Evolutionary conservation across 2,888 invertebrate species (phyloP).

Genomic region (Meta bourneti): DNA sequence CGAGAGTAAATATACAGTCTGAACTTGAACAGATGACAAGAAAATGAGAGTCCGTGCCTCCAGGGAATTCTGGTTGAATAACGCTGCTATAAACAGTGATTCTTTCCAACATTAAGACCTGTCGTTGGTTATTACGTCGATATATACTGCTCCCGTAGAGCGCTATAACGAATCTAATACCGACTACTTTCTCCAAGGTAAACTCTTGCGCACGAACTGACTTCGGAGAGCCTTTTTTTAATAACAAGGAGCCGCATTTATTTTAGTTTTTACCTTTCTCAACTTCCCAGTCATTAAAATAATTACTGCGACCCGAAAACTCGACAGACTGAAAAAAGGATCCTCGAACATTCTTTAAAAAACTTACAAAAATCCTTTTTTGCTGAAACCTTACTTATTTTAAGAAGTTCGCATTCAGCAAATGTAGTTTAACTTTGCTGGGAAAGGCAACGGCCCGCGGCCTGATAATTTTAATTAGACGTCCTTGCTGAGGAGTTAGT

Average conservation of each 20-base stretch:
- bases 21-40: conserved; percentile 41
- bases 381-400: conserved; percentile 20
- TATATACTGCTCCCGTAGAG: not conserved
- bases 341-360: conserved; percentile 5
- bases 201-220: conserved; percentile 25
- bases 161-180: conserved; percentile 26
- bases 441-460: conserved; percentile 19
- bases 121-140: conserved; percentile 13
- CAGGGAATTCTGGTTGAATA: conserved; percentile 11
- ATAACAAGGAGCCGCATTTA: conserved; percentile 19
- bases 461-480: conserved; percentile 56
- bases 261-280: conserved; percentile 32
- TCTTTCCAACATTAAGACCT: conserved; percentile 37
- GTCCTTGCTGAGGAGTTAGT: conserved; percentile 16
- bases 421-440: conserved; percentile 25
- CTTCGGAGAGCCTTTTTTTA: conserved; percentile 22
- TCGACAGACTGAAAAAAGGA: conserved; percentile 30
- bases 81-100: conserved; percentile 30
- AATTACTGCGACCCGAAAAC: conserved; percentile 43
- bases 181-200: conserved; percentile 13
- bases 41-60: conserved; percentile 23
- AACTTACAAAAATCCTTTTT: conserved; percentile 35
- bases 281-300: conserved; percentile 49
- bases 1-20: conserved; percentile 9
- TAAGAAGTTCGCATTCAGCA: conserved; percentile 9